Evolutionary conservation across 2,113 vertebrate genomes (phyloP).

Genomic region (Mustelus asterias): DNA sequence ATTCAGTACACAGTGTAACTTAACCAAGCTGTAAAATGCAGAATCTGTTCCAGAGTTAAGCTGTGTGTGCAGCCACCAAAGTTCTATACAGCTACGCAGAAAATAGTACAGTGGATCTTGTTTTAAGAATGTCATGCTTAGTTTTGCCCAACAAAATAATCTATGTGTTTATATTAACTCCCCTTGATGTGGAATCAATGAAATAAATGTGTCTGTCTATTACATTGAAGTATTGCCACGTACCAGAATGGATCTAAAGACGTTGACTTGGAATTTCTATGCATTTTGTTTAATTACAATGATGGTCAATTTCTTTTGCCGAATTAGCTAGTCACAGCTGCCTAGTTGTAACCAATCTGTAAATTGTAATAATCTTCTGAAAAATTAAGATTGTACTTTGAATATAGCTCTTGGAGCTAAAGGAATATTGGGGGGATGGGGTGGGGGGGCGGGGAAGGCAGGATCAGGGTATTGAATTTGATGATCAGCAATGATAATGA

Average conservation of each 20-base stretch:
- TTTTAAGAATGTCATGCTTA: neutral
- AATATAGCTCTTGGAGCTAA: too few species aligned
- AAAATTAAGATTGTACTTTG: neutral
- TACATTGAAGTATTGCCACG: neutral
- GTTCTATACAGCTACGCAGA: neutral
- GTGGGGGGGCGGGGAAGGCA: too few species aligned
- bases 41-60: neutral
- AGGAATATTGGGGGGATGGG: too few species aligned
- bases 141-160: too few species aligned
- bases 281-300: neutral
- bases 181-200: neutral
- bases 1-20: constrained; percentile 1
- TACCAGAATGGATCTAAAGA: neutral
- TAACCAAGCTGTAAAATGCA: neutral
- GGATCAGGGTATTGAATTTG: too few species aligned
- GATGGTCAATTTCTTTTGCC: neutral
- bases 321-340: neutral
- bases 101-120: neutral
- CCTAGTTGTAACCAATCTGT: neutral
- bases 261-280: neutral
- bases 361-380: neutral
- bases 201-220: neutral
- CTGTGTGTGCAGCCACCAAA: neutral
- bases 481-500: too few species aligned
- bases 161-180: neutral